These are phyloP conservation scores for Tyrannus savana DNA, from an alignment of 2,113 vertebrate species.

Conservation along the genomic window DNA sequence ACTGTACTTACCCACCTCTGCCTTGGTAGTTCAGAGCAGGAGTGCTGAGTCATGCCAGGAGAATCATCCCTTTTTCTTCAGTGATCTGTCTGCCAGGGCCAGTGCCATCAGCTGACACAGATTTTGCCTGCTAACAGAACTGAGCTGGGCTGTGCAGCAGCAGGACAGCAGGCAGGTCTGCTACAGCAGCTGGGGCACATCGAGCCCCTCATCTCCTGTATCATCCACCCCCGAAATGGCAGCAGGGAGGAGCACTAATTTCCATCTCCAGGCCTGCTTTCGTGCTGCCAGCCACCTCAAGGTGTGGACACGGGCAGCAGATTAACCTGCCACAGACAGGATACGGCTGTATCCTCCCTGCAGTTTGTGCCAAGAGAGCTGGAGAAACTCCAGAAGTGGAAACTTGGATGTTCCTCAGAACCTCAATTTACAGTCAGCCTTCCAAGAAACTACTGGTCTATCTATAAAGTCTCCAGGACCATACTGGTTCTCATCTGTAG, in stretches of 20 bases:
- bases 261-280: not conserved
- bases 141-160: not conserved
- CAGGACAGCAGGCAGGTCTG: not conserved
- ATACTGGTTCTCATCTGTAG: no score
- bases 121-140: not conserved
- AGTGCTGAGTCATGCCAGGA: not conserved
- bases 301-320: not conserved
- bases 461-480: not conserved
- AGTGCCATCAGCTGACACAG: not conserved
- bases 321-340: not conserved
- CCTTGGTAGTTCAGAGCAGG: not conserved
- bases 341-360: not conserved
- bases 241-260: not conserved
- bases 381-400: not conserved
- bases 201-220: rapidly evolving
- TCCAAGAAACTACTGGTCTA: not conserved
- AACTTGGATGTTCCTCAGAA: not conserved
- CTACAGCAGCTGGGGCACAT: not conserved
- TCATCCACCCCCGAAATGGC: rapidly evolving
- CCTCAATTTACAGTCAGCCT: not conserved
- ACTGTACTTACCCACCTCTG: not conserved
- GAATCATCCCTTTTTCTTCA: not conserved
- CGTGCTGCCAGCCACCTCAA: rapidly evolving
- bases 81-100: not conserved
- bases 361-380: not conserved